A percentile compares a stretch with the other conserved stretches of the same genome.
Evolutionary conservation across 2,113 vertebrate genomes (phyloP).

Genomic region (Stegastes partitus): DNA sequence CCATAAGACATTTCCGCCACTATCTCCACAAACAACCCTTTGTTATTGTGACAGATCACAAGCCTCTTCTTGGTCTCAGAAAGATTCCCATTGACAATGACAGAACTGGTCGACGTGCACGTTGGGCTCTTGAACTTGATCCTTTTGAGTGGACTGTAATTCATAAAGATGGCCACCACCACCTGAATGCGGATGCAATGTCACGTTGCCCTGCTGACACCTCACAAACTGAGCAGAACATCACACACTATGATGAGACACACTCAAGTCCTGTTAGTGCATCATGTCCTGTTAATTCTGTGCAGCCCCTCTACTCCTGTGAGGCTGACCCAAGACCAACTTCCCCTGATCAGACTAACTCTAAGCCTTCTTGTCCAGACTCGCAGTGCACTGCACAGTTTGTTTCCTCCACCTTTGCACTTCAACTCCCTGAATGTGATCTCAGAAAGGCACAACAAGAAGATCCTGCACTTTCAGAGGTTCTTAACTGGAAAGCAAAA

Average conservation of each 20-base stretch:
- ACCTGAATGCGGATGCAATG: background rate
- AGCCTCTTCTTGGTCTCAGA: conserved; percentile 33
- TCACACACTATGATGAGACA: background rate
- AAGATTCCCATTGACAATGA: conserved; percentile 39
- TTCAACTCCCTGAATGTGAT: conserved; percentile 7
- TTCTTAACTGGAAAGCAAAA: background rate
- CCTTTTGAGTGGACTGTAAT: conserved; percentile 11
- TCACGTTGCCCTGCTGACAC: background rate
- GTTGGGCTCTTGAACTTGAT: conserved; percentile 13
- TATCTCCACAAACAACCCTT: conserved; percentile 46
- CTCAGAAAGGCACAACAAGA: background rate
- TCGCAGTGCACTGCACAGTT: background rate
- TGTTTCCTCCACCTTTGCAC: background rate
- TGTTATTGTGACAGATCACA: conserved; percentile 48
- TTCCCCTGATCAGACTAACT: background rate
- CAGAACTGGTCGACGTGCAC: background rate
- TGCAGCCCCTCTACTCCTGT: too few species aligned
- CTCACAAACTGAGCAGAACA: background rate
- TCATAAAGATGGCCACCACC: background rate
- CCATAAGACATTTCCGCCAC: too few species aligned
- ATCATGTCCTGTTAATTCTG: background rate
- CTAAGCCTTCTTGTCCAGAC: background rate
- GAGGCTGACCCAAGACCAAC: background rate
- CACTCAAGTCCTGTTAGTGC: background rate
- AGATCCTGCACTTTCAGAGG: conserved; percentile 4